These are phyloP conservation scores for Orestias chungarensis DNA, from an alignment of 2,797 vertebrate genomes.

Conservation along the genomic window DNA sequence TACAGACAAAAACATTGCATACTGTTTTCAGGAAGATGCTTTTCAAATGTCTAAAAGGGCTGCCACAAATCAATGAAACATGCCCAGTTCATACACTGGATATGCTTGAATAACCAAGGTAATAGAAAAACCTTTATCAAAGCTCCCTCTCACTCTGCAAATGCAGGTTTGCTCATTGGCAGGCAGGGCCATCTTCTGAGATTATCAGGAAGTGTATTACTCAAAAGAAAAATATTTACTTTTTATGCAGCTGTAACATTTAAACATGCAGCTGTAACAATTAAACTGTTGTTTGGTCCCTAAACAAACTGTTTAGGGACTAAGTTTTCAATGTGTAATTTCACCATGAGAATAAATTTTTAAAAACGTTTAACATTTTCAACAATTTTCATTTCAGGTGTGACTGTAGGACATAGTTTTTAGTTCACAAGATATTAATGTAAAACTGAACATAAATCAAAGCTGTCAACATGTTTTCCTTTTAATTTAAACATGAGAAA, in stretches of 20 bases:
- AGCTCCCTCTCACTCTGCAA: slow-evolving; percentile 46
- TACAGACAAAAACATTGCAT: slow-evolving; percentile 34
- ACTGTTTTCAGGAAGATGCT: slow-evolving; percentile 49
- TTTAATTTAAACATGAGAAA: not conserved
- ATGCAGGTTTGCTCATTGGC: slow-evolving; percentile 52
- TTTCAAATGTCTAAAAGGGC: slow-evolving; percentile 47
- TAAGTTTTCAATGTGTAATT: slow-evolving; percentile 4
- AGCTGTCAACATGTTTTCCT: not conserved
- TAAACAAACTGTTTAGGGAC: slow-evolving; percentile 8
- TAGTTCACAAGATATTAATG: not conserved
- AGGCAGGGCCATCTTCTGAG: slow-evolving; percentile 47
- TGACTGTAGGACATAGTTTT: not conserved
- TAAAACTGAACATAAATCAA: not conserved
- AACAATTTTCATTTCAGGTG: not conserved
- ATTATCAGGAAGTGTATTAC: slow-evolving; percentile 44
- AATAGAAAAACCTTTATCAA: slow-evolving; percentile 73
- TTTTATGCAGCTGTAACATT: slow-evolving; percentile 34
- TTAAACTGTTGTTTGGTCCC: too few species aligned
- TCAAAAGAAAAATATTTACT: slow-evolving; percentile 33
- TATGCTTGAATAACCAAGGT: slow-evolving; percentile 67
- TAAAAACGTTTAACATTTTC: slow-evolving; percentile 4
- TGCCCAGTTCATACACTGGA: slow-evolving; percentile 58
- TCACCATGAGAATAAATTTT: slow-evolving; percentile 12
- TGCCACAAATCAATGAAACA: slow-evolving; percentile 56
- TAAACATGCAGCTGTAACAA: slow-evolving; percentile 26